These are phyloP conservation scores for Meda fulgida DNA, from an alignment of 2,797 vertebrate species.

Conservation along the genomic window DNA sequence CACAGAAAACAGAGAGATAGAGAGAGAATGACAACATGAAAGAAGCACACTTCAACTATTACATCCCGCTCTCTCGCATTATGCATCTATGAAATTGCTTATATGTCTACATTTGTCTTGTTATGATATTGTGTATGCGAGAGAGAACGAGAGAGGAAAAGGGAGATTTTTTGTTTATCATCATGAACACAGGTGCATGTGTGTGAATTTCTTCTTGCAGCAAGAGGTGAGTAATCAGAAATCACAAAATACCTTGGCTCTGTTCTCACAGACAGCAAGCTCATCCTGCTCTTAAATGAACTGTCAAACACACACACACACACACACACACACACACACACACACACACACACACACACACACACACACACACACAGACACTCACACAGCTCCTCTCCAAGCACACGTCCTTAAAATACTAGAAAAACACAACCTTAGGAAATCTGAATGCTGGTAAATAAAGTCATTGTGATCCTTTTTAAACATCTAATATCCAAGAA, in stretches of 20 bases:
- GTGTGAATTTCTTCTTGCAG: conserved; percentile 4
- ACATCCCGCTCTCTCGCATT: neutral
- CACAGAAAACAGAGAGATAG: neutral
- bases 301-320: neutral
- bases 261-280: neutral
- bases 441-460: neutral
- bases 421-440: neutral
- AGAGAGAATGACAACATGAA: neutral
- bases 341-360: neutral
- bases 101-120: neutral
- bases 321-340: neutral
- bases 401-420: neutral
- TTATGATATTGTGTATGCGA: neutral
- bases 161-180: neutral
- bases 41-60: neutral
- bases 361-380: neutral
- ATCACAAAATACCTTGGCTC: neutral
- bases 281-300: conserved; percentile 15
- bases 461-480: neutral
- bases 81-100: neutral
- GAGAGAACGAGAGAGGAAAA: neutral
- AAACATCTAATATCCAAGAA: conserved; percentile 1
- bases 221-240: conserved; percentile 31
- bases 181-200: neutral
- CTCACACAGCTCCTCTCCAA: neutral